Conservation (phyloP, 2,888 invertebrate genomes). For the Steinernema hermaphroditum region DNA sequence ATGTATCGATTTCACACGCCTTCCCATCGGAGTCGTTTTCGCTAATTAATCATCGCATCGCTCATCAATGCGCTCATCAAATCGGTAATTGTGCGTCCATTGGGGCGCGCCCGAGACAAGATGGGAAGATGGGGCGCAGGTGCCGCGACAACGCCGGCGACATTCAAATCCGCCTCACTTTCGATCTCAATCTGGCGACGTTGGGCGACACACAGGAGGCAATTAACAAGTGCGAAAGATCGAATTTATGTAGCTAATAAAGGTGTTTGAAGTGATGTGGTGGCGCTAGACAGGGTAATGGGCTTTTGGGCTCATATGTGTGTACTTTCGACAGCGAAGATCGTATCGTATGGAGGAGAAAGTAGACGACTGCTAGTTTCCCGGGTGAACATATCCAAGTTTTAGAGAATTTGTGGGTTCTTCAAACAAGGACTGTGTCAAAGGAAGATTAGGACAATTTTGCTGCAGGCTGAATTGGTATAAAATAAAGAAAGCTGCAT, state of each 20-base stretch:
- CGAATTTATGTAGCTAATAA: not conserved
- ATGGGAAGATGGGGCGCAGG: not conserved
- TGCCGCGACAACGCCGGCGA: not conserved
- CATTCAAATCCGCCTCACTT: not conserved
- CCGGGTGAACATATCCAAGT: no score
- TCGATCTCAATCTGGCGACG: not conserved
- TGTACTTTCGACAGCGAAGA: no score
- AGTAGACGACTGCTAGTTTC: no score
- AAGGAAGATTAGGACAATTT: no score
- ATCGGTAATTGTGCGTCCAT: constrained; percentile 24
- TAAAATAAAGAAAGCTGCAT: no score
- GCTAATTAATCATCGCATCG: constrained; percentile 23
- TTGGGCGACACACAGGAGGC: not conserved
- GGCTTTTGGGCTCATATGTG: no score
- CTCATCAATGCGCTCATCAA: constrained; percentile 28
- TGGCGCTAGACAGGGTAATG: no score
- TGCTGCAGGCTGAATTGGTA: no score
- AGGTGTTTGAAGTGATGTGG: not conserved
- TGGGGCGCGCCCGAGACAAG: not conserved
- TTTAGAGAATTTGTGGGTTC: no score
- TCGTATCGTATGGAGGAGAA: no score
- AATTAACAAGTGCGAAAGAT: not conserved
- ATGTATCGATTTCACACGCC: not conserved
- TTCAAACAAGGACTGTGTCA: no score
- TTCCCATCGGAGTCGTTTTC: not conserved